Percentiles rank a stretch among this genome's conserved stretches.
Evolutionary conservation across 2,113 vertebrate species (phyloP).

Genomic region (Entelurus aequoreus): DNA sequence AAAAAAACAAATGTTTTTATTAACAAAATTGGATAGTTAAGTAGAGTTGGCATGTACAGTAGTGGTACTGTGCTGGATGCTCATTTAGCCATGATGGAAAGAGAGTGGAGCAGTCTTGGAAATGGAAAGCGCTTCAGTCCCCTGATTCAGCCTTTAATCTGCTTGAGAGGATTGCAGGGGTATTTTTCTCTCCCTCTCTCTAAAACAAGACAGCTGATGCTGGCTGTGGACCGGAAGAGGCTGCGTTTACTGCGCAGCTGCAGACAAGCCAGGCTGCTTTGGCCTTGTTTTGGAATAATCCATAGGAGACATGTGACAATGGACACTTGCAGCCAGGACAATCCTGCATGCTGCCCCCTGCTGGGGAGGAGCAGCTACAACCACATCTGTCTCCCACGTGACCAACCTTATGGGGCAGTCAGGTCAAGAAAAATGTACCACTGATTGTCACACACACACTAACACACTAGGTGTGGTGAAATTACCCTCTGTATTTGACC

Average conservation of each 20-base stretch:
- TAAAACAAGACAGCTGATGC: conserved; percentile 58
- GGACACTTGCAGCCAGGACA: conserved; percentile 19
- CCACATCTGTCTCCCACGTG: conserved; percentile 10
- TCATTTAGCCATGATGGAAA: conserved; percentile 49
- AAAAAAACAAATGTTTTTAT: no score
- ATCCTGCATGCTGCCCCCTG: conserved; percentile 40
- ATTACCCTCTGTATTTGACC: no score
- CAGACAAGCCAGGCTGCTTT: conserved; percentile 48
- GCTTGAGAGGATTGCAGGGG: conserved; percentile 71
- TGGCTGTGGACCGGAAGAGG: conserved; percentile 50
- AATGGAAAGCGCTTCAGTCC: conserved; percentile 61
- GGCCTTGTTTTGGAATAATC: conserved; percentile 62
- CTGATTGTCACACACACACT: no score
- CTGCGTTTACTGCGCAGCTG: conserved; percentile 39
- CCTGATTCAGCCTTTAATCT: conserved; percentile 72
- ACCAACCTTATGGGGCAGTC: not conserved
- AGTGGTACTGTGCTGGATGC: conserved; percentile 23
- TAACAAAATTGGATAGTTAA: not conserved
- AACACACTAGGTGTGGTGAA: no score
- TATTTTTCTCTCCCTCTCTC: conserved; percentile 50
- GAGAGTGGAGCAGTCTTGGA: conserved; percentile 46
- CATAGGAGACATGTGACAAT: conserved; percentile 41
- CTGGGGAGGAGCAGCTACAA: conserved; percentile 12
- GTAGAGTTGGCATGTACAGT: conserved; percentile 7
- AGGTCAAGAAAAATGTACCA: no score